phyloP scores from a whole-genome alignment of 2,797 vertebrate genomes.

The Chrysolophus pictus region DNA sequence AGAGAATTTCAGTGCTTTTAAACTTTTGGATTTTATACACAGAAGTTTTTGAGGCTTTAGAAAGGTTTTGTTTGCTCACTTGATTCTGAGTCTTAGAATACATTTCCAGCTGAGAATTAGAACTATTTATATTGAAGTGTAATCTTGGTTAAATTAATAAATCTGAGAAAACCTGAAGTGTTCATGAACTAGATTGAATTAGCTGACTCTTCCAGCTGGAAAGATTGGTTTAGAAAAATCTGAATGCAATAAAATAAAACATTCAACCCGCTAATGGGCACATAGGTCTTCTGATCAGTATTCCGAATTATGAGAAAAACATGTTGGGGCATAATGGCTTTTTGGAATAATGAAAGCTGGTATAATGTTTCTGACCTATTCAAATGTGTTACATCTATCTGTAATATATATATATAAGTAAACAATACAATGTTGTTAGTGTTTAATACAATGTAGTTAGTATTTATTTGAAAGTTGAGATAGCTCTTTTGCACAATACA shows the following conservation, averaged over 20 bases:
- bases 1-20: neutral
- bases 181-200: neutral
- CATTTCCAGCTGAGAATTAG: neutral
- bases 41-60: neutral
- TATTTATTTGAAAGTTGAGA: neutral
- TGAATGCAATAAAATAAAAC: neutral
- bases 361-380: neutral
- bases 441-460: neutral
- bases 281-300: neutral
- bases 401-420: too few species aligned
- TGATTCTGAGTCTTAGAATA: neutral
- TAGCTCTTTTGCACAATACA: neutral
- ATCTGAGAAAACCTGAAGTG: neutral
- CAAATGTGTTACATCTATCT: neutral
- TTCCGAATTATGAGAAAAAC: neutral
- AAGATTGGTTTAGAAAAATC: neutral
- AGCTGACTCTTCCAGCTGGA: neutral
- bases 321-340: neutral
- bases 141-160: neutral
- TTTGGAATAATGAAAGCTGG: neutral
- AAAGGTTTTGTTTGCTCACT: neutral
- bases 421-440: too few species aligned
- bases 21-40: neutral
- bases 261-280: neutral
- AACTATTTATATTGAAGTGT: neutral